phyloP scores from a whole-genome alignment of 2,888 invertebrate genomes.

The Pyrgus malvae region DNA sequence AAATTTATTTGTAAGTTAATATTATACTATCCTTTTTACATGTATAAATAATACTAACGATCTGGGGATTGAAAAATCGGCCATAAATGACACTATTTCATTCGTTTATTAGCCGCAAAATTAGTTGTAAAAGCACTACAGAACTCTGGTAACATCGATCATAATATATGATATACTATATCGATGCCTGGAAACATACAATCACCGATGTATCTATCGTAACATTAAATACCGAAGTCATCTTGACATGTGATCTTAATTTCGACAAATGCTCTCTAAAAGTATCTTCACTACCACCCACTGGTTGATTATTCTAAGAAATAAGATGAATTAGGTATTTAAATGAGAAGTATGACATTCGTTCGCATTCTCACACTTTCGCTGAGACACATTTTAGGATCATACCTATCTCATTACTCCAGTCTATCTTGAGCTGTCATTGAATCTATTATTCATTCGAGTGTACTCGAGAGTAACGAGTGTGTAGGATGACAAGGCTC shows the following conservation, averaged over 20 bases:
- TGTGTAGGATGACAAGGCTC: constrained; percentile 42
- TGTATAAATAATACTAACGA: no score
- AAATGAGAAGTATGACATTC: constrained; percentile 59
- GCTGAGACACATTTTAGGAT: constrained; percentile 74
- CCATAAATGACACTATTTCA: no score
- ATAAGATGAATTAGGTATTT: constrained; percentile 58
- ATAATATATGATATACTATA: no score
- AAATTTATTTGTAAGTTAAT: no score
- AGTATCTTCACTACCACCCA: constrained; percentile 51
- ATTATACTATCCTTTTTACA: no score
- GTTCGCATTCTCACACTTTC: constrained; percentile 69
- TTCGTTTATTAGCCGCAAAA: no score
- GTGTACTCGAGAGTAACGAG: constrained; percentile 25
- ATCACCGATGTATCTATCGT: no score
- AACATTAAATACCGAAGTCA: no score
- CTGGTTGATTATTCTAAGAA: constrained; percentile 53
- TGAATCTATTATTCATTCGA: constrained; percentile 27
- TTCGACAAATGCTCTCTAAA: neutral
- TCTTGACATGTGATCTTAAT: neutral
- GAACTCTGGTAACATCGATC: no score
- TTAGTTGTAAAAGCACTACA: no score
- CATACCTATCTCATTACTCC: constrained; percentile 46
- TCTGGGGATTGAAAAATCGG: no score
- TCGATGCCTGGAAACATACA: no score
- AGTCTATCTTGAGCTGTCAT: constrained; percentile 44